Percentiles rank a stretch among this genome's conserved stretches.
phyloP scores from a whole-genome alignment of 2,797 vertebrate genomes.

The Galaxias olidus region DNA sequence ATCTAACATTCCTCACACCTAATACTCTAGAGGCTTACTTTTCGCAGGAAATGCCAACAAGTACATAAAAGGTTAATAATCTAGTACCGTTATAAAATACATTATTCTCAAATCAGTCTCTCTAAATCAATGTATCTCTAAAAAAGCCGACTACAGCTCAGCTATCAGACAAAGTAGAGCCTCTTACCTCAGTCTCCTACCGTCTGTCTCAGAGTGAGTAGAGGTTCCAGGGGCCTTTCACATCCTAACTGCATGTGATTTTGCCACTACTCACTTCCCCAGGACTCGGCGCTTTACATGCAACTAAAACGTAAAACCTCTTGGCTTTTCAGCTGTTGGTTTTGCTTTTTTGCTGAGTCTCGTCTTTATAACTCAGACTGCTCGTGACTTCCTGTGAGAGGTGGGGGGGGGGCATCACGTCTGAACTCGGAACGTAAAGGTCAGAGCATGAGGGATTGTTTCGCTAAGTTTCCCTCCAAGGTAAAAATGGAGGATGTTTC shows the following conservation, averaged over 20 bases:
- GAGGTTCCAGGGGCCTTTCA: constrained; percentile 35
- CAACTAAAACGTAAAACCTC: constrained; percentile 56
- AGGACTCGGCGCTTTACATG: constrained; percentile 45
- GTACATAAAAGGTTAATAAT: too few relatives aligned
- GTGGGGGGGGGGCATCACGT: constrained; percentile 5
- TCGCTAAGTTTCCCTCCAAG: too few relatives aligned
- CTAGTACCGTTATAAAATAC: too few relatives aligned
- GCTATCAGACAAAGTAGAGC: background rate
- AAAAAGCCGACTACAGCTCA: too few relatives aligned
- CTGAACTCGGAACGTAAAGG: constrained; percentile 23
- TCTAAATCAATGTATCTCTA: too few relatives aligned
- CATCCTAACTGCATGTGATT: constrained; percentile 51
- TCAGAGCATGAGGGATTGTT: constrained; percentile 3
- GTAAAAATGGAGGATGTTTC: too few relatives aligned
- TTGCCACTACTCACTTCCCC: constrained; percentile 53
- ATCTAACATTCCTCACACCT: too few relatives aligned
- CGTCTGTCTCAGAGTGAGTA: constrained; percentile 18
- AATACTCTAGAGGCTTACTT: too few relatives aligned
- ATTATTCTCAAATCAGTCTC: too few relatives aligned
- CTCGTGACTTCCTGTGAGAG: constrained; percentile 57
- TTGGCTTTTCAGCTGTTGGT: constrained; percentile 46
- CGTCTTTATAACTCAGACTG: constrained; percentile 39
- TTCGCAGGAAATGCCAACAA: too few relatives aligned
- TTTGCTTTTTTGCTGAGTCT: constrained; percentile 75
- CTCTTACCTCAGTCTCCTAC: constrained; percentile 56